A percentile compares a stretch with the other conserved stretches of the same genome.
Evolutionary conservation across 2,888 invertebrate genomes (phyloP).

Genomic region (Apotomis capreana): DNA sequence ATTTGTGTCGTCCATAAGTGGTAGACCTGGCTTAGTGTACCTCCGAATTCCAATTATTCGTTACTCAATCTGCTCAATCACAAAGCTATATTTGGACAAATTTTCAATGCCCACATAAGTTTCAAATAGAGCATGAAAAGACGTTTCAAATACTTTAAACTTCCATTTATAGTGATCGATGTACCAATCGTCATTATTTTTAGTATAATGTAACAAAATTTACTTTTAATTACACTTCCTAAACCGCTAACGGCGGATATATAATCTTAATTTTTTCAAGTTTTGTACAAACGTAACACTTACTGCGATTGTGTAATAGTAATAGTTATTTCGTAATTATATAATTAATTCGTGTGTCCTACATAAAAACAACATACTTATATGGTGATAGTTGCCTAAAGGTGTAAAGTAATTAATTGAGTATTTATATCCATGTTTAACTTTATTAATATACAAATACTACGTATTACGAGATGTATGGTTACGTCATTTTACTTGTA

Average conservation of each 20-base stretch:
- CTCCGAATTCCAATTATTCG: no score
- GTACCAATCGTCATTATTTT: background rate
- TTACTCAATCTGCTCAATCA: no score
- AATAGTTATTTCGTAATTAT: constrained; percentile 15
- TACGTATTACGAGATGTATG: background rate
- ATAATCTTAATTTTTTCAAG: constrained; percentile 10
- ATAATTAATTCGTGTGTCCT: constrained; percentile 29
- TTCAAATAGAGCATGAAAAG: background rate
- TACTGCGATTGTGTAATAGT: constrained; percentile 26
- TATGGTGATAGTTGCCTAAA: constrained; percentile 21
- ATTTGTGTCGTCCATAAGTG: no score
- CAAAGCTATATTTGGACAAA: no score
- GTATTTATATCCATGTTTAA: background rate
- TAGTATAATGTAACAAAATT: constrained; percentile 8
- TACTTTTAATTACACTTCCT: constrained; percentile 22
- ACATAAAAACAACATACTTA: constrained; percentile 22
- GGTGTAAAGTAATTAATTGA: constrained; percentile 12
- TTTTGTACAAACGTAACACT: constrained; percentile 21
- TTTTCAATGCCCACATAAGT: background rate
- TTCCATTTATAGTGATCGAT: constrained; percentile 16
- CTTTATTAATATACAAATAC: background rate
- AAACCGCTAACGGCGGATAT: constrained; percentile 1
- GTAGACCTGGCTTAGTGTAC: no score
- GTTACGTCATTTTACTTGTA: background rate
- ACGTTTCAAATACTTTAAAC: background rate